These are phyloP conservation scores for Hippocampus abdominalis DNA, from an alignment of 2,113 vertebrate genomes.

Conservation along the genomic window DNA sequence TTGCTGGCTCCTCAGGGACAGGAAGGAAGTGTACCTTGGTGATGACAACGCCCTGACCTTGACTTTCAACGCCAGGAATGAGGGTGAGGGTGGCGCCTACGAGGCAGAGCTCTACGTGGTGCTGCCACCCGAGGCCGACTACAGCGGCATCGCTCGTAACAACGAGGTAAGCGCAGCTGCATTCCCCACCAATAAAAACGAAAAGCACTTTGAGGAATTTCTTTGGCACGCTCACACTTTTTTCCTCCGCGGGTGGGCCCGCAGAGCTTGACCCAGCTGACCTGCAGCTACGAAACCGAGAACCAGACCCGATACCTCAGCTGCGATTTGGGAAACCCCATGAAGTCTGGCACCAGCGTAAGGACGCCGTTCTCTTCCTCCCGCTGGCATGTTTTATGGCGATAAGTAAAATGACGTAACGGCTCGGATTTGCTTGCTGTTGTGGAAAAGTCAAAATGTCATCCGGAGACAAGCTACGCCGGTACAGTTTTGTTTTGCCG, in stretches of 20 bases:
- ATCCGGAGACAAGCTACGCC: not conserved
- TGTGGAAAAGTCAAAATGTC: not conserved
- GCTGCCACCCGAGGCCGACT: conserved; percentile 83
- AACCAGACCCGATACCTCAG: conserved; percentile 83
- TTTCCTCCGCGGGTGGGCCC: conserved; percentile 7
- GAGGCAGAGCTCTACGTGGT: conserved; percentile 86
- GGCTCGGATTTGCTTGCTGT: conserved; percentile 9
- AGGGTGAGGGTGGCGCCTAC: conserved; percentile 87
- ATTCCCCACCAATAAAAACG: not conserved
- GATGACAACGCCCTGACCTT: conserved; percentile 84
- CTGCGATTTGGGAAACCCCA: conserved; percentile 90
- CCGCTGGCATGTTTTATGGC: not conserved
- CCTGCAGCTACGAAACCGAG: conserved; percentile 80
- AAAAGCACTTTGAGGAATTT: not conserved
- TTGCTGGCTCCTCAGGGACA: conserved; percentile 69
- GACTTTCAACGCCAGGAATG: conserved; percentile 82
- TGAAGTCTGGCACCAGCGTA: conserved; percentile 84
- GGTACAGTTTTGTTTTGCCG: not conserved
- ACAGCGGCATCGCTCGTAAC: conserved; percentile 82
- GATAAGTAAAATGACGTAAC: not conserved
- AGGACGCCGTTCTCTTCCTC: conserved; percentile 36
- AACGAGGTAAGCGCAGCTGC: conserved; percentile 75
- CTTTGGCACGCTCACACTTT: not conserved
- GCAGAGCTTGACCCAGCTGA: conserved; percentile 82
- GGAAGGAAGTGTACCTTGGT: conserved; percentile 79